Evolutionary conservation across 2,797 vertebrate genomes (phyloP).

Genomic region (Glyptemys insculpta): DNA sequence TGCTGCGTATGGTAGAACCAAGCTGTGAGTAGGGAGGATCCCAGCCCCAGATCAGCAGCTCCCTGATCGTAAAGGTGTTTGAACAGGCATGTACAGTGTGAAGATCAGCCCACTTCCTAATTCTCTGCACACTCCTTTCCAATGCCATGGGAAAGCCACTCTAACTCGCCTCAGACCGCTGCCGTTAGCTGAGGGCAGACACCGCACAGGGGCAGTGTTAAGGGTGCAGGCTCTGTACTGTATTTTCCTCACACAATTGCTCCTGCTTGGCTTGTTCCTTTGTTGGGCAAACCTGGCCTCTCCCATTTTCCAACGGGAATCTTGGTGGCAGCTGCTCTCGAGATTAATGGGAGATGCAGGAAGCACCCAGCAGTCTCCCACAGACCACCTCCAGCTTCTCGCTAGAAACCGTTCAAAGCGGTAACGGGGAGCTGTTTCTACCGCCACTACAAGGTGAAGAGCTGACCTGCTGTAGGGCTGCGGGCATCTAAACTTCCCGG

Average conservation of each 20-base stretch:
- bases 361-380: not conserved
- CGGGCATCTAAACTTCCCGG: too few species aligned
- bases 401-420: accelerated
- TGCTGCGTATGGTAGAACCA: not conserved
- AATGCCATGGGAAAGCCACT: not conserved
- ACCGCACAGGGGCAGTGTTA: accelerated
- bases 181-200: not conserved
- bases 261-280: not conserved
- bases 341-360: not conserved
- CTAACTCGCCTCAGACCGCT: accelerated
- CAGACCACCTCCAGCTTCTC: not conserved
- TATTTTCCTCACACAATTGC: not conserved
- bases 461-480: not conserved
- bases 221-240: not conserved
- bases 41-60: accelerated
- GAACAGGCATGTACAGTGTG: too few species aligned
- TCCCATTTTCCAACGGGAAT: not conserved
- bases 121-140: not conserved
- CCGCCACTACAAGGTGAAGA: not conserved
- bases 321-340: not conserved
- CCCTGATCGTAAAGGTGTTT: accelerated
- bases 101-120: too few species aligned
- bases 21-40: not conserved
- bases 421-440: not conserved
- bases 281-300: not conserved